Conservation (phyloP, 2,888 invertebrate species). For the Opisthograptis luteolata region DNA sequence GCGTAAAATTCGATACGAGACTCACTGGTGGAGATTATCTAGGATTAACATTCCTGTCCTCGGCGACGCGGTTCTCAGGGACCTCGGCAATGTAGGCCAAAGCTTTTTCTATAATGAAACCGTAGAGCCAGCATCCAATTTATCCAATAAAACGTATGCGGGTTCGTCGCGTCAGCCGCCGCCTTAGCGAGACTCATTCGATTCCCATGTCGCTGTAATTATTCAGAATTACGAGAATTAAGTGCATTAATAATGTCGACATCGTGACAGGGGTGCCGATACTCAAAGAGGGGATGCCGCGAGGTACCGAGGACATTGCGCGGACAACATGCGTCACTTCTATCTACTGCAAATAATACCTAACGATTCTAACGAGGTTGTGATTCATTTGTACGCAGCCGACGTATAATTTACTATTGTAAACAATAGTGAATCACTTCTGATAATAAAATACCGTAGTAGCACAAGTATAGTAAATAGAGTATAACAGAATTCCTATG, state of each 20-base stretch:
- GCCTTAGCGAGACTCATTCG: conserved; percentile 50
- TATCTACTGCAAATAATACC: conserved; percentile 22
- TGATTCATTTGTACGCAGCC: conserved; percentile 37
- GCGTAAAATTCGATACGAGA: conserved; percentile 76
- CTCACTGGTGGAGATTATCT: conserved; percentile 71
- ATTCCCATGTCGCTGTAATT: conserved; percentile 66
- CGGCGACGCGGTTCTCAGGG: conserved; percentile 54
- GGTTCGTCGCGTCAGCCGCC: conserved; percentile 58
- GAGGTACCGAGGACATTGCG: conserved; percentile 10
- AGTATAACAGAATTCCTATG: conserved; percentile 23
- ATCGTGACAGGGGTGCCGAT: conserved; percentile 39
- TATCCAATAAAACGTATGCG: conserved; percentile 80
- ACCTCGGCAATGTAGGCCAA: conserved; percentile 58
- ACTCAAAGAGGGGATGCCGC: conserved; percentile 21
- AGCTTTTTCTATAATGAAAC: conserved; percentile 65
- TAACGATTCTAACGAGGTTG: conserved; percentile 21
- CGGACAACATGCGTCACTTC: conserved; percentile 31
- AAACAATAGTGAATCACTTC: conserved; percentile 40
- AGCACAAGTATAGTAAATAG: conserved; percentile 22
- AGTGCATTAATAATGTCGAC: conserved; percentile 55
- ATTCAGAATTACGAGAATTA: conserved; percentile 63
- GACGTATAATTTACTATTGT: conserved; percentile 37
- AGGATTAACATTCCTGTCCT: conserved; percentile 77
- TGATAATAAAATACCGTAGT: conserved; percentile 35
- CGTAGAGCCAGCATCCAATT: conserved; percentile 65